These are phyloP conservation scores for Drosophila insularis DNA, from an alignment of 1,140 invertebrate species.

Conservation along the genomic window DNA sequence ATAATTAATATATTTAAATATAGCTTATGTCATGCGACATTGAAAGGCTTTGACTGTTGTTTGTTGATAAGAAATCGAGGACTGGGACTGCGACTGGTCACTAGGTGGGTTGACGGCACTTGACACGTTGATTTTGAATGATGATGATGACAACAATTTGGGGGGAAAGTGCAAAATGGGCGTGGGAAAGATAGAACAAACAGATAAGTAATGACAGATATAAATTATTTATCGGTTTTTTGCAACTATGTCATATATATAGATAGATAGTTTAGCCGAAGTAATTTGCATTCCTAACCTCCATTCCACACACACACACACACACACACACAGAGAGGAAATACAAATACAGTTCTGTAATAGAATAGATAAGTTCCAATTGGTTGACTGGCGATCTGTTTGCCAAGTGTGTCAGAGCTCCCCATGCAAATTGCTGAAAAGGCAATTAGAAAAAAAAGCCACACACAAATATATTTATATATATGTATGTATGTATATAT, in stretches of 20 bases:
- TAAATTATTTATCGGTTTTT: neutral
- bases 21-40: conserved; percentile 58
- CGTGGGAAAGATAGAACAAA: conserved; percentile 16
- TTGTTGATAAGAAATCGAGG: conserved; percentile 48
- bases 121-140: conserved; percentile 56
- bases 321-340: neutral
- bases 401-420: conserved; percentile 54
- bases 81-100: too few relatives aligned
- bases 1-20: conserved; percentile 33
- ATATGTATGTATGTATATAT: neutral
- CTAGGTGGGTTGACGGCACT: neutral
- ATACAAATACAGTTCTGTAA: conserved; percentile 12
- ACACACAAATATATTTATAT: neutral
- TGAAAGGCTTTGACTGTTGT: conserved; percentile 18
- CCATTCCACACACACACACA: conserved; percentile 22
- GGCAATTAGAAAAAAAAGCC: conserved; percentile 59
- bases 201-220: neutral
- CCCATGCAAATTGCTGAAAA: conserved; percentile 39
- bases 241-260: neutral
- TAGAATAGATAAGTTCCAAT: conserved; percentile 46
- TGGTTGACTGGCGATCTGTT: conserved; percentile 33
- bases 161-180: conserved; percentile 10
- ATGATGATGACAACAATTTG: conserved; percentile 38
- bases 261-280: conserved; percentile 1
- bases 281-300: conserved; percentile 39